These are phyloP conservation scores for Oophaga sylvatica DNA, from an alignment of 2,797 vertebrate genomes.

Conservation along the genomic window DNA sequence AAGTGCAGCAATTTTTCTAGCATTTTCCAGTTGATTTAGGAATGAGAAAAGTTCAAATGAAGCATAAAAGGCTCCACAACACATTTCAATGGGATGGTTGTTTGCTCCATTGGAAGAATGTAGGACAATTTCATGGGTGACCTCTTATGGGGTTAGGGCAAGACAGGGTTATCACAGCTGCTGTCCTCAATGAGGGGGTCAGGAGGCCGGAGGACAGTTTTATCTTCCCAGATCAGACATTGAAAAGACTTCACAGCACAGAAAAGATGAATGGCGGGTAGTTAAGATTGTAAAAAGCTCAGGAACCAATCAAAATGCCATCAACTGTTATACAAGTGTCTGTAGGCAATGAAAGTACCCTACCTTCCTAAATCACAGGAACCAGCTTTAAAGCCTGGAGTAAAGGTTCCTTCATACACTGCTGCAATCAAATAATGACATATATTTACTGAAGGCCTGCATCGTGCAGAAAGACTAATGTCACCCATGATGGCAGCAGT, in stretches of 20 bases:
- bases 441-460: not conserved
- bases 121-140: slow-evolving; percentile 56
- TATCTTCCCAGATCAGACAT: slow-evolving; percentile 65
- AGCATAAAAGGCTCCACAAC: slow-evolving; percentile 23
- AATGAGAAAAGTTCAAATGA: not conserved
- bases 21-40: not conserved
- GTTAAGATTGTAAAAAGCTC: slow-evolving; percentile 66
- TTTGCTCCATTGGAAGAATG: slow-evolving; percentile 6
- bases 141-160: slow-evolving; percentile 62
- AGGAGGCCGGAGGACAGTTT: slow-evolving; percentile 32
- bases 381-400: not conserved
- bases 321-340: slow-evolving; percentile 11
- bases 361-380: slow-evolving; percentile 1
- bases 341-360: not conserved
- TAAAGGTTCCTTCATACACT: not conserved
- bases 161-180: slow-evolving; percentile 70
- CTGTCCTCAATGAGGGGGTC: slow-evolving; percentile 63
- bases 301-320: slow-evolving; percentile 58
- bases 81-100: slow-evolving; percentile 36
- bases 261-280: slow-evolving; percentile 63
- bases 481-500: no score
- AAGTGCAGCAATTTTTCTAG: not conserved
- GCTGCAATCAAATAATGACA: not conserved
- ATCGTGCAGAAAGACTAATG: not conserved
- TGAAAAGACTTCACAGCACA: slow-evolving; percentile 61